phyloP scores from a whole-genome alignment of 2,113 vertebrate species.

The Vidua macroura region DNA sequence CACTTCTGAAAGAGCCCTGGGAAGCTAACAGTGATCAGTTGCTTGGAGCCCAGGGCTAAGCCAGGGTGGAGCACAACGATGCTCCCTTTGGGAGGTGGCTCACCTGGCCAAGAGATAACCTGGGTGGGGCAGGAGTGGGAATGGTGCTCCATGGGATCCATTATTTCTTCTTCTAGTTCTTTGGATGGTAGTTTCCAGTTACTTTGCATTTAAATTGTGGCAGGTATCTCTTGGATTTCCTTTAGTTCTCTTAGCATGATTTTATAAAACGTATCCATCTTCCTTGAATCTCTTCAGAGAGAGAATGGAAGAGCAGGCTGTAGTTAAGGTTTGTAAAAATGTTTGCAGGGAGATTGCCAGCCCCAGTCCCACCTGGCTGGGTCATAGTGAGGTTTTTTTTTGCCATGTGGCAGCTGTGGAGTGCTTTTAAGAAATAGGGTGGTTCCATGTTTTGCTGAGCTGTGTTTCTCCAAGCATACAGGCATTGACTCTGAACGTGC shows the following conservation, averaged over 20 bases:
- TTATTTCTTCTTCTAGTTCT: neutral
- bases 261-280: neutral
- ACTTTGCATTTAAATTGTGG: neutral
- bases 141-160: neutral
- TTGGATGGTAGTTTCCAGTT: neutral
- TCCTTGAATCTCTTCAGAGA: neutral
- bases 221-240: neutral
- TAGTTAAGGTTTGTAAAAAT: neutral
- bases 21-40: neutral
- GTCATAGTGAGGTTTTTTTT: neutral
- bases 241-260: neutral
- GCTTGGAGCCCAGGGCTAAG: neutral
- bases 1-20: conserved; percentile 10
- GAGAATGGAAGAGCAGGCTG: neutral
- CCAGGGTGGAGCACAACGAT: neutral
- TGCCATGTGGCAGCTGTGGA: neutral
- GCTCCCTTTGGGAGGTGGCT: neutral
- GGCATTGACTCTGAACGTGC: neutral
- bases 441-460: neutral
- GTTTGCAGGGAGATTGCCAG: neutral
- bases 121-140: neutral
- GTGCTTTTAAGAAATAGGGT: neutral
- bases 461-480: neutral
- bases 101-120: neutral
- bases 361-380: neutral